Conservation (phyloP, 2,888 invertebrate species). For the Amiota communis region DNA sequence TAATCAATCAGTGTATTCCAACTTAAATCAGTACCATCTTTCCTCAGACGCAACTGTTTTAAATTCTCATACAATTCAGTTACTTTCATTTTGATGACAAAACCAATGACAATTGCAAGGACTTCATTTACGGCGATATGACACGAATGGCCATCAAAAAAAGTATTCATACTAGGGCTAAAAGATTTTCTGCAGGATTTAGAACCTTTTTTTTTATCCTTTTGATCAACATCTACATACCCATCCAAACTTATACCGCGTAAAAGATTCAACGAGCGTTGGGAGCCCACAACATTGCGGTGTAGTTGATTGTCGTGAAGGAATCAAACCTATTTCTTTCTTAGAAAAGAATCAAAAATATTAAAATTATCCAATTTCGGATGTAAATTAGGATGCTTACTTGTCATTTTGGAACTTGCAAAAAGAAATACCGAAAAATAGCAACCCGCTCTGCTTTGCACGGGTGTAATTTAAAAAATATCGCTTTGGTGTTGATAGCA, state of each 20-base stretch:
- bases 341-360: background rate
- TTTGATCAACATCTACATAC: background rate
- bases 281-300: background rate
- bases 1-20: background rate
- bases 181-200: background rate
- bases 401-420: background rate
- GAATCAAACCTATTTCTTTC: background rate
- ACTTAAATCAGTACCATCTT: background rate
- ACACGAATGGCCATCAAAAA: background rate
- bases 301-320: too few relatives aligned
- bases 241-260: background rate
- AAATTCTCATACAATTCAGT: background rate
- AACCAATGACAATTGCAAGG: background rate
- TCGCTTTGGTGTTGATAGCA: too few relatives aligned
- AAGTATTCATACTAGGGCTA: background rate
- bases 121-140: background rate
- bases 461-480: too few relatives aligned
- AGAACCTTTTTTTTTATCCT: background rate
- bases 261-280: background rate
- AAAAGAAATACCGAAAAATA: too few relatives aligned
- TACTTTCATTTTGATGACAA: background rate
- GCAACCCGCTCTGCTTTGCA: too few relatives aligned
- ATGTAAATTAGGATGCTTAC: background rate
- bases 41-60: background rate
- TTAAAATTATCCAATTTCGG: background rate